phyloP scores from a whole-genome alignment of 2,113 vertebrate genomes.

The Phainopepla nitens region DNA sequence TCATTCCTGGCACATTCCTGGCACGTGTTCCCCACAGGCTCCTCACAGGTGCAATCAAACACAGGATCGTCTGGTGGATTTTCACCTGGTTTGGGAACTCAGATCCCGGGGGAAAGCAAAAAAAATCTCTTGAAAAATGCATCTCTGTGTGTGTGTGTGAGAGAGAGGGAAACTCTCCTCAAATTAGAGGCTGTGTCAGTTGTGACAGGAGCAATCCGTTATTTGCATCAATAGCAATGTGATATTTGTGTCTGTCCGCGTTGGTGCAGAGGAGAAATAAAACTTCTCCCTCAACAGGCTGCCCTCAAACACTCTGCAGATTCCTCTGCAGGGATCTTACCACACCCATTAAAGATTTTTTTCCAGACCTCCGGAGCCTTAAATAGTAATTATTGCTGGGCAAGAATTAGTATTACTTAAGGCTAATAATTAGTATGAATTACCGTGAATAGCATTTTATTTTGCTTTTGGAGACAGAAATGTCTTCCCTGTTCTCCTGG shows the following conservation, averaged over 20 bases:
- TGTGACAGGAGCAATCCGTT: neutral
- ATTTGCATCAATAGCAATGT: conserved; percentile 5
- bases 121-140: neutral
- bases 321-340: neutral
- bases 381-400: neutral
- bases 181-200: neutral
- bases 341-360: neutral
- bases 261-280: neutral
- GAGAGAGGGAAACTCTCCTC: neutral
- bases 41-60: neutral
- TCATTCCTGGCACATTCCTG: neutral
- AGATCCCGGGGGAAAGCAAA: neutral
- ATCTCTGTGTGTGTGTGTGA: neutral
- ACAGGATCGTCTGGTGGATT: fast-evolving
- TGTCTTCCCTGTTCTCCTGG: neutral
- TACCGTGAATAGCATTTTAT: neutral
- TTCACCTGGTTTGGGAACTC: conserved; percentile 1
- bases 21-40: neutral
- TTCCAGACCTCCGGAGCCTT: neutral
- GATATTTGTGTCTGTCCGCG: neutral
- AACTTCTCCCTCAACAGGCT: conserved; percentile 31
- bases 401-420: conserved; percentile 13
- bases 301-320: neutral
- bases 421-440: neutral
- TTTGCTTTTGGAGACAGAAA: conserved; percentile 6